Base-by-base conservation (phyloP, 1,140 invertebrate genomes). In the Zaprionus vittiger region DNA sequence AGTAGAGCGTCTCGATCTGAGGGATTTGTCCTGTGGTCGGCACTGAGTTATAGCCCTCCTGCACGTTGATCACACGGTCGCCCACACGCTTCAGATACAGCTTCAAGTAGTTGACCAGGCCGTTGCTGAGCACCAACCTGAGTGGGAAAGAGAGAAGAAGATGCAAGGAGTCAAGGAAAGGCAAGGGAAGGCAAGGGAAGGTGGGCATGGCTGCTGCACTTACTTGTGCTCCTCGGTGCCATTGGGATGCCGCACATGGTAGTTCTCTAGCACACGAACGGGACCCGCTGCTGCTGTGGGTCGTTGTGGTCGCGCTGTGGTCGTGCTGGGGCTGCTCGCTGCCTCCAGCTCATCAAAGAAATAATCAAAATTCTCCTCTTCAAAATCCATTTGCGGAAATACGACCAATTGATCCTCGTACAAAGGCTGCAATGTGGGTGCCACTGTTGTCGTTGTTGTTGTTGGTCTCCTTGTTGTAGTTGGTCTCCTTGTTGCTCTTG, bases 281-380 rank as follows among this genome's bases (percentile, higher is more conserved):
- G 69, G 65, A 54, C 9, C 73, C 37, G 17, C 14, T 56, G 22
- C 26, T 20, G 55, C 44, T 67, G 59, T 54, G 20, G 78, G 63
- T 26, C 17, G 64, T 5, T 3, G 80, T 54, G 7, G 73, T 61
- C 2, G 73, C 26, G 44, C 0, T 34, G 31, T 49, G 14, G 11
- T 22, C 47, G 63, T 55, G 24, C 26, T 54, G 60, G 22, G 31
- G 62, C 6, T n/a, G 28, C 17, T 56, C 9, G 41, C 41, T 37
- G 63, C 34, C 9, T 61, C 59, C 65, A 62, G 38, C 64, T 91
- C 86, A 63, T 85, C 85, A 47, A 85, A 85, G 76, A 89, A 74
- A 89, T 89, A 90, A 89, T 89, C 85, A 82, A 89, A 78, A 90
- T 85, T 90, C 81, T 91, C 83, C 86, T 91, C 86, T 80, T 87